Percentiles rank a stretch among this genome's conserved stretches.
These are phyloP conservation scores for Drosophila chauvacae DNA, from an alignment of 1,140 invertebrate species.

Conservation along the genomic window DNA sequence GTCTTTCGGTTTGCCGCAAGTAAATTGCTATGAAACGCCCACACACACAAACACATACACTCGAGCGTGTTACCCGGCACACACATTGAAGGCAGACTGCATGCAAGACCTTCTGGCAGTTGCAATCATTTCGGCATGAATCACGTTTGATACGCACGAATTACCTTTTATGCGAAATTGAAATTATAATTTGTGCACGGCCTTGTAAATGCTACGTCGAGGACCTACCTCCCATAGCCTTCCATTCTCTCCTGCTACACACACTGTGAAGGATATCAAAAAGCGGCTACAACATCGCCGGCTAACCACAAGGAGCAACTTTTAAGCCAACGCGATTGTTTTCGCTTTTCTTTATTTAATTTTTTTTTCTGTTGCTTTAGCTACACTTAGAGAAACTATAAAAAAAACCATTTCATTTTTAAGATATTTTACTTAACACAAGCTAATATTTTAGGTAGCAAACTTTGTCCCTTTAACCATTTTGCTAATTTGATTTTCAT, in stretches of 20 bases:
- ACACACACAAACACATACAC: slow-evolving; percentile 20
- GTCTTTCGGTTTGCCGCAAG: slow-evolving; percentile 67
- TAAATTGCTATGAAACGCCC: slow-evolving; percentile 78
- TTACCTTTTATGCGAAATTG: slow-evolving; percentile 83
- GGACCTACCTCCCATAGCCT: not conserved
- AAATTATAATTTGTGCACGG: slow-evolving; percentile 84
- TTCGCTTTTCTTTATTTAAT: slow-evolving; percentile 19
- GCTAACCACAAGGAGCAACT: slow-evolving; percentile 71
- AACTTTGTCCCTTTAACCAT: too few species aligned
- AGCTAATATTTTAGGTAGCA: too few species aligned
- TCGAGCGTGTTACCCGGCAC: too few species aligned
- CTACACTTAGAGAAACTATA: slow-evolving; percentile 13
- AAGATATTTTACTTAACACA: too few species aligned
- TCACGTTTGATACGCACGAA: slow-evolving; percentile 84
- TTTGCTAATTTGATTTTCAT: fast-evolving
- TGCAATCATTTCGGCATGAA: slow-evolving; percentile 81
- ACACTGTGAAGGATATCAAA: slow-evolving; percentile 43
- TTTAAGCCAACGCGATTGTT: slow-evolving; percentile 65
- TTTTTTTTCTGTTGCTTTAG: slow-evolving; percentile 18
- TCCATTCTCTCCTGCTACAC: not conserved
- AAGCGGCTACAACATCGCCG: slow-evolving; percentile 53
- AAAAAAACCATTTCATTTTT: not conserved
- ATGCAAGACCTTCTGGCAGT: slow-evolving; percentile 68
- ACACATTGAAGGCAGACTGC: slow-evolving; percentile 34
- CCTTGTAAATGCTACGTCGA: slow-evolving; percentile 59